phyloP scores from a whole-genome alignment of 2,113 vertebrate species.

The Microtus pennsylvanicus region DNA sequence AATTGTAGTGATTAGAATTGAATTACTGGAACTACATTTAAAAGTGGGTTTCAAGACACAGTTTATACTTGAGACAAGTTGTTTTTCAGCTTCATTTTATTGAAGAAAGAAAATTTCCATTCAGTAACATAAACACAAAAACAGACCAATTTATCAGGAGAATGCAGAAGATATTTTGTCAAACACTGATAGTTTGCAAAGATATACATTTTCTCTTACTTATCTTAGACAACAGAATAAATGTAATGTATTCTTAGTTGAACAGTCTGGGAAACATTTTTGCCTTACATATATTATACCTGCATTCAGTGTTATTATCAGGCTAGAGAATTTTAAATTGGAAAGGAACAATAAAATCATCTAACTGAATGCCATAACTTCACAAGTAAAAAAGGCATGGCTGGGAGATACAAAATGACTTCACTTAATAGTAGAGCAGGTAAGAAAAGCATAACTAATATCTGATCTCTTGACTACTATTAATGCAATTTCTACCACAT shows the following conservation, averaged over 20 bases:
- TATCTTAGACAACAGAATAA: conserved; percentile 41
- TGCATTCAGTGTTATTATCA: not conserved
- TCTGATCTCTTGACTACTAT: not conserved
- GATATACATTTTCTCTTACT: not conserved
- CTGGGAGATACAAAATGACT: not conserved
- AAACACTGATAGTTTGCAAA: conserved; percentile 2
- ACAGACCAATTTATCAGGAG: conserved; percentile 31
- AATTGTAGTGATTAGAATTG: conserved; percentile 42
- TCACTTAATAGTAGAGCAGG: not conserved
- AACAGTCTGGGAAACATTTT: not conserved
- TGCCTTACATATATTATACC: not conserved
- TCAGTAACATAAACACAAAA: conserved; percentile 37
- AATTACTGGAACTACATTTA: conserved; percentile 52
- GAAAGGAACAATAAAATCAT: not conserved
- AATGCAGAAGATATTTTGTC: conserved; percentile 24
- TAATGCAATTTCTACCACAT: not conserved
- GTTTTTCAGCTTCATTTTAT: conserved; percentile 42
- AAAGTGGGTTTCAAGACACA: not conserved
- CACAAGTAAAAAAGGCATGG: not conserved
- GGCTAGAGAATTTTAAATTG: conserved; percentile 48
- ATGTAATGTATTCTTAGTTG: conserved; percentile 25
- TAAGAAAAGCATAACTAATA: conserved; percentile 26
- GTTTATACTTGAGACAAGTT: conserved; percentile 52
- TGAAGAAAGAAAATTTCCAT: conserved; percentile 55
- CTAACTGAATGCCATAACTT: not conserved